Evolutionary conservation across 2,797 vertebrate genomes (phyloP).

Genomic region (Schizothorax lantsangensis): DNA sequence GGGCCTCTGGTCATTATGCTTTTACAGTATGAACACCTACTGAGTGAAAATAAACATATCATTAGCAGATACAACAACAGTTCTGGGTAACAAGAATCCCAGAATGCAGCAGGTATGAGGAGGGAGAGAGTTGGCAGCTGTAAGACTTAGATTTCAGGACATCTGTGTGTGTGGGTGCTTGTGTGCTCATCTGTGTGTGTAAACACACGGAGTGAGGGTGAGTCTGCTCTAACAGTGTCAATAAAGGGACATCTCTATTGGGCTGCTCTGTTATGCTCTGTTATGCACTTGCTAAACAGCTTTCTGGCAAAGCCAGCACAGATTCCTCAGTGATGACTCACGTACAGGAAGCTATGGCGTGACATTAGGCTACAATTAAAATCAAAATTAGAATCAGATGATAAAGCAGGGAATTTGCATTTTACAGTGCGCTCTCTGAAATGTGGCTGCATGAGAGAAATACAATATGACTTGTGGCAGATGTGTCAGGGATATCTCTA

Average conservation of each 20-base stretch:
- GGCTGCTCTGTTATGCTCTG: slow-evolving; percentile 62
- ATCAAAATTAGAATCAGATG: slow-evolving; percentile 76
- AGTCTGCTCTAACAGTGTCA: slow-evolving; percentile 55
- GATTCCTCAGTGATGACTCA: slow-evolving; percentile 70
- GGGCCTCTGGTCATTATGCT: slow-evolving; percentile 61
- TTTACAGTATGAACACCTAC: slow-evolving; percentile 64
- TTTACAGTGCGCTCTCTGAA: slow-evolving; percentile 39
- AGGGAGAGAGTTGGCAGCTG: slow-evolving; percentile 33
- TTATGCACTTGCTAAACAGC: slow-evolving; percentile 73
- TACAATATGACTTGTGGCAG: slow-evolving; percentile 63
- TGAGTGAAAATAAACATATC: slow-evolving; percentile 70
- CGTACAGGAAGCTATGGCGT: slow-evolving; percentile 66
- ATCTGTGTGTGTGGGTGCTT: slow-evolving; percentile 31
- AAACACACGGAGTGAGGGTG: slow-evolving; percentile 3
- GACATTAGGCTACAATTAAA: slow-evolving; percentile 68
- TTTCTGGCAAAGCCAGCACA: slow-evolving; percentile 59
- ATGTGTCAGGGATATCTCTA: slow-evolving; percentile 63
- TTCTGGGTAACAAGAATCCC: slow-evolving; percentile 58
- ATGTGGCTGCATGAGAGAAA: slow-evolving; percentile 59
- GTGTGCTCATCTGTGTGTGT: slow-evolving; percentile 22
- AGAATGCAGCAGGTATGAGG: slow-evolving; percentile 50
- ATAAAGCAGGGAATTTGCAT: slow-evolving; percentile 49
- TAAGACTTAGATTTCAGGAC: slow-evolving; percentile 26
- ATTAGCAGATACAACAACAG: slow-evolving; percentile 69
- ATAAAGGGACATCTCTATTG: slow-evolving; percentile 62